phyloP scores from a whole-genome alignment of 2,113 vertebrate genomes.

The Hemibagrus wyckioides region DNA sequence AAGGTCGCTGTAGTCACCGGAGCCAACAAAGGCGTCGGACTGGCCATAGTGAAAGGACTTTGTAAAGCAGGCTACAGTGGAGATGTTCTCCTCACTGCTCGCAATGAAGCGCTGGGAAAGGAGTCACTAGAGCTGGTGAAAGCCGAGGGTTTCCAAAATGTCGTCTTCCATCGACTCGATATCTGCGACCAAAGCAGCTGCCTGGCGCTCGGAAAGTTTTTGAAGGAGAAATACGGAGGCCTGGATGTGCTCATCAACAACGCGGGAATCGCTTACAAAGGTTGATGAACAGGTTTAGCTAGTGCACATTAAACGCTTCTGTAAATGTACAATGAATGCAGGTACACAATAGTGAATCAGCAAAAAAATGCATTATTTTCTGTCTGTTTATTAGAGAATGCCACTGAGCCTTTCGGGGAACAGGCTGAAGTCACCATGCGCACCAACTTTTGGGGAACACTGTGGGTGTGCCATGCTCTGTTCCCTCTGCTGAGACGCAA shows the following conservation, averaged over 20 bases:
- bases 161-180: conserved; percentile 58
- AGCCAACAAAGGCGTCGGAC: conserved; percentile 64
- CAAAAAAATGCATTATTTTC: not conserved
- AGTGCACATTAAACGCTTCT: not conserved
- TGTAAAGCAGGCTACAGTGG: conserved; percentile 54
- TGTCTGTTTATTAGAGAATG: conserved; percentile 43
- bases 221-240: conserved; percentile 59
- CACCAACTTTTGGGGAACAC: conserved; percentile 64
- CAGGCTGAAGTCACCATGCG: conserved; percentile 66
- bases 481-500: conserved; percentile 56
- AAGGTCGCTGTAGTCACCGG: conserved; percentile 63
- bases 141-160: conserved; percentile 47
- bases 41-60: conserved; percentile 58
- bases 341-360: not conserved
- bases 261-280: conserved; percentile 62
- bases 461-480: conserved; percentile 56
- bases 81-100: conserved; percentile 60
- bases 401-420: conserved; percentile 60
- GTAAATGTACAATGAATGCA: not conserved
- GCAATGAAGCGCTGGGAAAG: conserved; percentile 59
- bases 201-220: conserved; percentile 41
- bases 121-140: conserved; percentile 49
- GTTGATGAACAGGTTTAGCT: conserved; percentile 11
- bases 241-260: conserved; percentile 65
- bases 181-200: conserved; percentile 56